A percentile compares a stretch with the other conserved stretches of the same genome.
These are phyloP conservation scores for Bombus pyrosoma DNA, from an alignment of 1,140 invertebrate genomes.

Conservation along the genomic window DNA sequence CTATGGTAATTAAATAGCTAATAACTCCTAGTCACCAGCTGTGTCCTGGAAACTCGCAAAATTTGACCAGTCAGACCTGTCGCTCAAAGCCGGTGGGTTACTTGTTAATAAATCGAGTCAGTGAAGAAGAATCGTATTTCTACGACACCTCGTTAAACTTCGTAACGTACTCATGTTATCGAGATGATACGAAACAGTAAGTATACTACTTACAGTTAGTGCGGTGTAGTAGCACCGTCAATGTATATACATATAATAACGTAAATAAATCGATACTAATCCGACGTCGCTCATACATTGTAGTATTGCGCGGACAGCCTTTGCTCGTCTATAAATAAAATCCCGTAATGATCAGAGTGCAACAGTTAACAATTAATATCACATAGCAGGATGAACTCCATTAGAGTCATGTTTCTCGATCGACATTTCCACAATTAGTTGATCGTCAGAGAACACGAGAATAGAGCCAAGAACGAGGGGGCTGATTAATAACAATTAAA, in stretches of 20 bases:
- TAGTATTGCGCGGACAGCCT: not conserved
- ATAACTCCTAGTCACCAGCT: too few species aligned
- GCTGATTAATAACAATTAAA: constrained; percentile 37
- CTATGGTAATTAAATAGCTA: too few species aligned
- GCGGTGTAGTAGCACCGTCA: not conserved
- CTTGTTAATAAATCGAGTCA: too few species aligned
- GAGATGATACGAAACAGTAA: too few species aligned
- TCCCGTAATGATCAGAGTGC: not conserved
- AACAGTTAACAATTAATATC: not conserved
- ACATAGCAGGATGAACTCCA: not conserved
- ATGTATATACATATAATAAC: too few species aligned
- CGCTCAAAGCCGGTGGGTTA: too few species aligned
- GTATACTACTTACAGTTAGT: too few species aligned
- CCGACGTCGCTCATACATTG: not conserved
- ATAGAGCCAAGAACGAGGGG: constrained; percentile 11
- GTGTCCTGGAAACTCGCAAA: too few species aligned
- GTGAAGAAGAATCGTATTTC: too few species aligned
- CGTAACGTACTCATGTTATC: too few species aligned
- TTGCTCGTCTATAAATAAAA: not conserved
- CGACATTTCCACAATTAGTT: constrained; percentile 1
- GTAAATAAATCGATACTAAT: not conserved
- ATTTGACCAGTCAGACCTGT: too few species aligned
- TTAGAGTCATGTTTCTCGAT: not conserved
- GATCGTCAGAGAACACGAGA: not conserved
- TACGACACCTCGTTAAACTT: too few species aligned